Conservation (phyloP, 2,113 vertebrate species). For the Hepsetus odoe region DNA sequence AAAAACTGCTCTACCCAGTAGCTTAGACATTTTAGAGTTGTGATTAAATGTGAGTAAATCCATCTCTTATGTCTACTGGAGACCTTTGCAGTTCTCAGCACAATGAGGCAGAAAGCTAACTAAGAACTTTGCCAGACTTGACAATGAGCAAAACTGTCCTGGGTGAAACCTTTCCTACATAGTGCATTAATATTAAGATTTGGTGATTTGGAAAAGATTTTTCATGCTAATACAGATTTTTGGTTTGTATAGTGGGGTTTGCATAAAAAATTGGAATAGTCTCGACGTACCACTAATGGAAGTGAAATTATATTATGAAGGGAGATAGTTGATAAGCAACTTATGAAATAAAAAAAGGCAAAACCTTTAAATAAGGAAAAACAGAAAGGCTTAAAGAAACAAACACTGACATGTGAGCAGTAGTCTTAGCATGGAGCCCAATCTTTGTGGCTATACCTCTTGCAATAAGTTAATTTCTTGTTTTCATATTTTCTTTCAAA, state of each 20-base stretch:
- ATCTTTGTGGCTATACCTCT: neutral
- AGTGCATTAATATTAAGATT: neutral
- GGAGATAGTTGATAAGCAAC: conserved; percentile 32
- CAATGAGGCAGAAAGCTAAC: conserved; percentile 32
- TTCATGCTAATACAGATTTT: too few species aligned
- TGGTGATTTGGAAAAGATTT: too few species aligned
- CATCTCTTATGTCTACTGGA: conserved; percentile 4
- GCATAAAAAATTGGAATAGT: too few species aligned
- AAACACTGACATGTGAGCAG: neutral
- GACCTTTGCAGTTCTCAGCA: conserved; percentile 13
- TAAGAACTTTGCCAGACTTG: conserved; percentile 19
- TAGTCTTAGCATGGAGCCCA: neutral
- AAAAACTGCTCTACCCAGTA: neutral
- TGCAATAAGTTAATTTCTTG: neutral
- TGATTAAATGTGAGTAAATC: conserved; percentile 21
- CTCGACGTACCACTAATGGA: too few species aligned
- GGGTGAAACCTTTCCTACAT: conserved; percentile 8
- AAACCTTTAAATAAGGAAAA: conserved; percentile 25
- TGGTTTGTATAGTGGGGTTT: too few species aligned
- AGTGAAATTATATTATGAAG: too few species aligned
- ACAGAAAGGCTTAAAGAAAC: neutral
- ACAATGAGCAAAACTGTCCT: conserved; percentile 32
- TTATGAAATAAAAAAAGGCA: conserved; percentile 30
- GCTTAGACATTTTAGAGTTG: neutral
- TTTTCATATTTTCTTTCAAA: conserved; percentile 45